Conservation (phyloP, 2,113 vertebrate genomes). For the Bucco capensis region DNA sequence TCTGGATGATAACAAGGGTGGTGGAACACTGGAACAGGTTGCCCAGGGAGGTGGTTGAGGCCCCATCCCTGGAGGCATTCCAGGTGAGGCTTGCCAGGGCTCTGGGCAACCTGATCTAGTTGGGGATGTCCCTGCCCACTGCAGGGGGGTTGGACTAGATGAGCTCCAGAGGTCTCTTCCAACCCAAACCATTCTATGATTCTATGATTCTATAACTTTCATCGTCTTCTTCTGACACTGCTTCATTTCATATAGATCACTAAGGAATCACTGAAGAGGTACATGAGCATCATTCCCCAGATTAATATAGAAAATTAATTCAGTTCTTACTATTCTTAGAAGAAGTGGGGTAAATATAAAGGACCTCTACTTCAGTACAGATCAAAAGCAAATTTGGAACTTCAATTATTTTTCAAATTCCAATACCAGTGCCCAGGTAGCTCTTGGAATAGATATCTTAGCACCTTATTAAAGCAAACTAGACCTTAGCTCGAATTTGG, state of each 20-base stretch:
- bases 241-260: neutral
- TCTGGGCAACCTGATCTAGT: too few relatives aligned
- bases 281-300: neutral
- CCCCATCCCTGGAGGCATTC: too few relatives aligned
- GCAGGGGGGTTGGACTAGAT: too few relatives aligned
- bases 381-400: neutral
- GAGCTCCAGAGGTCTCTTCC: too few relatives aligned
- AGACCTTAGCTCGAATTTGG: neutral
- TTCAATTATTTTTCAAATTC: neutral
- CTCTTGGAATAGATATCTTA: neutral
- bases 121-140: too few relatives aligned
- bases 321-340: neutral
- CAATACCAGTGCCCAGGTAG: neutral
- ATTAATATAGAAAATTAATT: neutral
- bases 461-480: neutral
- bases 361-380: neutral
- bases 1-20: neutral
- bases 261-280: neutral
- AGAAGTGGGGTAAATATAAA: neutral
- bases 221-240: neutral
- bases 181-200: too few relatives aligned
- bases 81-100: too few relatives aligned
- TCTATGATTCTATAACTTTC: too few relatives aligned
- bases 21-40: too few relatives aligned
- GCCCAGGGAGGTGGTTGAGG: too few relatives aligned